Evolutionary conservation across 2,797 vertebrate genomes (phyloP), one percentile per base, ranked within the genome.

Genomic region (Schizopygopsis pylzovi): DNA sequence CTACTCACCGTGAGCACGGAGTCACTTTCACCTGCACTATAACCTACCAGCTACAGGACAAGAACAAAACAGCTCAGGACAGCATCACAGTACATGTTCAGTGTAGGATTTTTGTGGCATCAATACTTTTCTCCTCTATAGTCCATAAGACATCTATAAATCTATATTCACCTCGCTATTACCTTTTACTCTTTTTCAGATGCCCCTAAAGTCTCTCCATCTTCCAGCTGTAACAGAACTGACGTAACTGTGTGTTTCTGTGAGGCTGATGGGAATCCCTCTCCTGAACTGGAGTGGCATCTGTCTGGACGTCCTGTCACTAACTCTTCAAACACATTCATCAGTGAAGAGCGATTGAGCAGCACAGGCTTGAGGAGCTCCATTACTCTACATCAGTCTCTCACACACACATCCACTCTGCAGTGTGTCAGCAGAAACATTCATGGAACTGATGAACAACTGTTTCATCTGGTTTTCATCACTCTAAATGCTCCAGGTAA

Each of bases 11-110:
- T 39, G 76, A 76, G 41, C 81, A 63, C 52, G 61, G 45, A 18
- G 4, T 39, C 41, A 9, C 1, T 33, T 78, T 87, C 3, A 59
- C 54, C 54, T 59, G 54, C 78, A 84, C 47, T 28, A 56, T 39
- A 61, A 81, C 78, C 67, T 87, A 87, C 77, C 59, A 56, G 56
- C 77, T 81, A 22, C 25, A 86, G 63, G 7, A 86, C 45, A 4
- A 56, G 1, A 70, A 20, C 54, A 47, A 49, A 83, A 71, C 81
- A 79, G 45, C 41, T 18, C 39, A 63, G 5, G 37, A 22, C 15
- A 67, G 6, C 59, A 1, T 47, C 7, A 33, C 8, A 20, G 28
- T 82, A 33, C 71, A 33, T 37, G 85, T 86, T 68, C 61, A 49
- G 18, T 82, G 85, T 86, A 28, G 25, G 25, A 28, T 28, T 28